A percentile compares a stretch with the other conserved stretches of the same genome.
Conservation (phyloP, 2,113 vertebrate genomes). For the Cololabis saira region DNA sequence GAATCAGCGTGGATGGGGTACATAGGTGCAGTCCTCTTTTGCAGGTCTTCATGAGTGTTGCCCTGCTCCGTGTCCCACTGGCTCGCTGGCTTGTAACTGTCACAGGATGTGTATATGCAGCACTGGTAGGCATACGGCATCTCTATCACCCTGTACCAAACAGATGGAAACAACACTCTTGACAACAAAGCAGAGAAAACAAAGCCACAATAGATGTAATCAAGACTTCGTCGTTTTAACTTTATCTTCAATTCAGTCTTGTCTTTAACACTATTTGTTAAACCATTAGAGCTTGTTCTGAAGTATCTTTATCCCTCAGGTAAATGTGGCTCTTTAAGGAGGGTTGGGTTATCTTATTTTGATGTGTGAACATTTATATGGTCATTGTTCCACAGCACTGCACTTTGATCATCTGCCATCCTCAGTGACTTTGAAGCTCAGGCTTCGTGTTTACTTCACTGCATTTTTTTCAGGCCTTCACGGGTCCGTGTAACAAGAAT, state of each 20-base stretch:
- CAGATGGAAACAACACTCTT: not conserved
- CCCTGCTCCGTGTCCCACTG: constrained; percentile 85
- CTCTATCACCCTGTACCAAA: constrained; percentile 87
- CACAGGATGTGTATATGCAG: constrained; percentile 89
- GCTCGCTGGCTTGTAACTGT: constrained; percentile 80
- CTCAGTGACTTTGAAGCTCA: not conserved
- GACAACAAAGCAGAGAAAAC: not conserved
- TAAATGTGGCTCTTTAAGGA: too few relatives aligned
- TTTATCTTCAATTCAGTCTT: too few relatives aligned
- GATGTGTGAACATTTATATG: not conserved
- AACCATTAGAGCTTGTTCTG: too few relatives aligned
- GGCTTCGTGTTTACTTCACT: constrained; percentile 10
- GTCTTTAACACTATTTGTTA: too few relatives aligned
- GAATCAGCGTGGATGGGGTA: constrained; percentile 84
- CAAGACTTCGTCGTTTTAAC: too few relatives aligned
- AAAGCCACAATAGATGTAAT: not conserved
- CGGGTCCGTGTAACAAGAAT: constrained; percentile 46
- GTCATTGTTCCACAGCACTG: constrained; percentile 34
- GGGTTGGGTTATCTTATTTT: too few relatives aligned
- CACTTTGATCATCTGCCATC: constrained; percentile 43
- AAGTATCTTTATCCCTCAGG: too few relatives aligned
- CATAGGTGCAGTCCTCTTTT: constrained; percentile 83
- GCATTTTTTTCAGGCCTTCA: constrained; percentile 32
- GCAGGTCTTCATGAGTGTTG: constrained; percentile 85
- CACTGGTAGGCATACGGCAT: constrained; percentile 96